These are phyloP conservation scores for Acanthochromis polyacanthus DNA, from an alignment of 2,113 vertebrate genomes.

Conservation along the genomic window DNA sequence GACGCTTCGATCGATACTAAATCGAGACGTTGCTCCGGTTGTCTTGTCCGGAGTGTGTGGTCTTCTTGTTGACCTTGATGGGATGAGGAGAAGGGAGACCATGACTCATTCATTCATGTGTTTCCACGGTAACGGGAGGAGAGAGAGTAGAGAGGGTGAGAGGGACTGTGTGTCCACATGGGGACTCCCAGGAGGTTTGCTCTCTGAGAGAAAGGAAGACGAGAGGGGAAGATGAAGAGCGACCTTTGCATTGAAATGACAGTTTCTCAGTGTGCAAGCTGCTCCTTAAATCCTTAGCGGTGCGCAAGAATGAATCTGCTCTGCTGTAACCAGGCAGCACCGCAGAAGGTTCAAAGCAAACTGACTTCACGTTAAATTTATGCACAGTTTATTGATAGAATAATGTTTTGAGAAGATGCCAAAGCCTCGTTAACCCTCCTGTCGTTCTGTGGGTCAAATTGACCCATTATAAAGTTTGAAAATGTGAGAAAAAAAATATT, in stretches of 20 bases:
- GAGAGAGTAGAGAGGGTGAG: constrained; percentile 3
- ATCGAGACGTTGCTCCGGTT: background rate
- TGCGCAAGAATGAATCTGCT: too few species aligned
- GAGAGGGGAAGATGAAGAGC: constrained; percentile 9
- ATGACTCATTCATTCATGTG: constrained; percentile 56
- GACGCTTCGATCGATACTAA: constrained; percentile 1
- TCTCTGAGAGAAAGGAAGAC: background rate
- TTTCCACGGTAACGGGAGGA: constrained; percentile 72
- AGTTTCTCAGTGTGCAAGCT: background rate
- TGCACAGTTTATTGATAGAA: too few species aligned
- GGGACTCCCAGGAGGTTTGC: constrained; percentile 20
- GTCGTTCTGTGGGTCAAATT: too few species aligned
- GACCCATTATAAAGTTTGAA: too few species aligned
- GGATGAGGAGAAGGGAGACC: background rate
- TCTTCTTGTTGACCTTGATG: constrained; percentile 56
- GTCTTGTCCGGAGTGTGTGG: constrained; percentile 24
- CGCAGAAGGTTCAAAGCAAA: too few species aligned
- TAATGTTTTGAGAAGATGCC: too few species aligned
- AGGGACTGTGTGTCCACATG: background rate
- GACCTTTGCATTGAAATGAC: background rate
- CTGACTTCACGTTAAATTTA: too few species aligned
- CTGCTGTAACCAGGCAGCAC: too few species aligned
- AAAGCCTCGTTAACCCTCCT: too few species aligned
- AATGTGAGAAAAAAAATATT: too few species aligned
- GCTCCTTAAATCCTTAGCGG: too few species aligned